These are phyloP conservation scores for Amblyopsis rosae DNA, from an alignment of 2,113 vertebrate genomes.

Conservation along the genomic window DNA sequence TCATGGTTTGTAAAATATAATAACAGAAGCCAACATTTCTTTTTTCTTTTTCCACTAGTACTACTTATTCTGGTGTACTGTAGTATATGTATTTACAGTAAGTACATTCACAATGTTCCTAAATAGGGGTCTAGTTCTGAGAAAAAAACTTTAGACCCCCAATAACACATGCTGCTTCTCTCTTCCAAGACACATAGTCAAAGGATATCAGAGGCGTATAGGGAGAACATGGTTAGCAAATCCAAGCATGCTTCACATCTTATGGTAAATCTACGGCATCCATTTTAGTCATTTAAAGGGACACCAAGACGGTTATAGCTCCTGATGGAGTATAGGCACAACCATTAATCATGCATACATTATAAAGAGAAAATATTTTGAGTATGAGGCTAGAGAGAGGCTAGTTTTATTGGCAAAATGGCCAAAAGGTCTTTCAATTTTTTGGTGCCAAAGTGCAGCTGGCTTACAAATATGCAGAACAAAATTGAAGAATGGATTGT, in stretches of 20 bases:
- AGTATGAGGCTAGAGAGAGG: conserved; percentile 28
- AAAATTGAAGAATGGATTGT: conserved; percentile 49
- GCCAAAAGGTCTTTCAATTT: conserved; percentile 42
- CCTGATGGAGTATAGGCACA: conserved; percentile 7
- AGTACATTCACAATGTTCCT: background rate
- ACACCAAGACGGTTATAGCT: background rate
- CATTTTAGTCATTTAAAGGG: conserved; percentile 21
- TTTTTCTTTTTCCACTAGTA: background rate
- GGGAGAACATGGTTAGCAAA: conserved; percentile 10
- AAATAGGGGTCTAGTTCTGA: background rate
- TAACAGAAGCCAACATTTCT: background rate
- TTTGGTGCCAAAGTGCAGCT: conserved; percentile 39
- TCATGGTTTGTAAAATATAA: background rate
- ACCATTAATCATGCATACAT: conserved; percentile 2
- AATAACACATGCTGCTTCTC: background rate
- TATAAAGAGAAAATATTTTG: conserved; percentile 17
- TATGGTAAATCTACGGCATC: conserved; percentile 6
- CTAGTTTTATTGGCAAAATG: conserved; percentile 24
- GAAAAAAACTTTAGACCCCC: background rate
- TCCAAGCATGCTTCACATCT: conserved; percentile 7
- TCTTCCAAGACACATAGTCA: background rate
- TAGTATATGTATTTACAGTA: background rate
- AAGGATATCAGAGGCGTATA: background rate
- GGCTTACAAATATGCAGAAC: conserved; percentile 34
- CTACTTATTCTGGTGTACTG: background rate